These are phyloP conservation scores for Oreamnos americanus DNA, from an alignment of 2,113 vertebrate species.

Conservation along the genomic window DNA sequence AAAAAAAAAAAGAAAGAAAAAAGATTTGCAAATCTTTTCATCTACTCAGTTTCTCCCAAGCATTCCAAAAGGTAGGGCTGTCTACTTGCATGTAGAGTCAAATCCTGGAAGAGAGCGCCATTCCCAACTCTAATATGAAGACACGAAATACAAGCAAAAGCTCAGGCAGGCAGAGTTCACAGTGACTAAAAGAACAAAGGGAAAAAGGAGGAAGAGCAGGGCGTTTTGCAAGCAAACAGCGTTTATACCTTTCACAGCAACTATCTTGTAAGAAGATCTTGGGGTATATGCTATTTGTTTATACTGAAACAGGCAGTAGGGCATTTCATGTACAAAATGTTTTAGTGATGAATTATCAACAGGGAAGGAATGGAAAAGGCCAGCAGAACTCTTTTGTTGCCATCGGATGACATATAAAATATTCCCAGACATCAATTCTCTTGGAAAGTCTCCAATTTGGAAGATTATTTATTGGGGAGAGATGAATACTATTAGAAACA, in stretches of 20 bases:
- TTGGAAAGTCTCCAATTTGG: slow-evolving; percentile 30
- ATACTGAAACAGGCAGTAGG: slow-evolving; percentile 38
- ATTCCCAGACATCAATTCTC: not conserved
- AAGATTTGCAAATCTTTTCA: slow-evolving; percentile 20
- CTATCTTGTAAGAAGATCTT: not conserved
- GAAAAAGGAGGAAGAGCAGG: not conserved
- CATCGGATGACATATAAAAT: slow-evolving; percentile 23
- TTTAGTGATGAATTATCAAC: slow-evolving; percentile 35
- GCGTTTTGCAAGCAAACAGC: not conserved
- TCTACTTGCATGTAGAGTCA: not conserved
- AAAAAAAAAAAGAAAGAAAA: not conserved
- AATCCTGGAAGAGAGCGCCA: not conserved
- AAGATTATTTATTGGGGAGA: slow-evolving; percentile 40
- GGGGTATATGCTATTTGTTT: not conserved
- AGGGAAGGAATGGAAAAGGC: not conserved
- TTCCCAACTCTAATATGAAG: not conserved
- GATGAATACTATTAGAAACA: not conserved
- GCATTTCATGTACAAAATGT: slow-evolving; percentile 26
- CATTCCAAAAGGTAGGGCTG: not conserved
- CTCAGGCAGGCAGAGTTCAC: not conserved
- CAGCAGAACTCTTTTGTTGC: slow-evolving; percentile 33
- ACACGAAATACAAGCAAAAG: not conserved
- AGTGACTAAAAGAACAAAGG: not conserved
- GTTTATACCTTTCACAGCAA: not conserved
- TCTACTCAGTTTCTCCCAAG: not conserved